Conservation (phyloP, 2,888 invertebrate genomes). For the Acrobasis repandana region DNA sequence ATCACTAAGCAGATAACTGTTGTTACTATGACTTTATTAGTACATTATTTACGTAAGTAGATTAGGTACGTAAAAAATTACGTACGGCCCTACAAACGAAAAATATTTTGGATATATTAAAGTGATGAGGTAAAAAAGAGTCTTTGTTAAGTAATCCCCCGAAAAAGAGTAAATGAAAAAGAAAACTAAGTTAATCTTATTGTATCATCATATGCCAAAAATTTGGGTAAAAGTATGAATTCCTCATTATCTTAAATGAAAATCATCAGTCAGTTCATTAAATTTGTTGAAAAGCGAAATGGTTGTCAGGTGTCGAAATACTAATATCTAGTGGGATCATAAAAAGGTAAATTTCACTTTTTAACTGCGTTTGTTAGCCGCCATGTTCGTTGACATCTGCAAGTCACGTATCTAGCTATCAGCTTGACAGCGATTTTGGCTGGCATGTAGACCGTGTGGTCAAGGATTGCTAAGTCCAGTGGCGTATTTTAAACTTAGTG, state of each 20-base stretch:
- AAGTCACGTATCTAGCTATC: conserved; percentile 37
- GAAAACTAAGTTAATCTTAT: too few relatives aligned
- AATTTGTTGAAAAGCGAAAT: conserved; percentile 42
- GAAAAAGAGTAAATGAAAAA: too few relatives aligned
- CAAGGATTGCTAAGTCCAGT: conserved; percentile 47
- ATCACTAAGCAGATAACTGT: too few relatives aligned
- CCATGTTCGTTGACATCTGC: conserved; percentile 30
- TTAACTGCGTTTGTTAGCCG: conserved; percentile 25
- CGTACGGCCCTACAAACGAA: too few relatives aligned
- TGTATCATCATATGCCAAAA: neutral
- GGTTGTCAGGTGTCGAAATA: conserved; percentile 34
- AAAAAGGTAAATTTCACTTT: conserved; percentile 40
- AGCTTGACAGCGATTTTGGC: conserved; percentile 39
- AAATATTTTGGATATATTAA: too few relatives aligned
- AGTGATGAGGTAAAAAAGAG: too few relatives aligned
- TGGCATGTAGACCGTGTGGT: conserved; percentile 43
- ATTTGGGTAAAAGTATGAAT: neutral
- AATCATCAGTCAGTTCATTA: conserved; percentile 31
- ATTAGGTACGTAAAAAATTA: too few relatives aligned
- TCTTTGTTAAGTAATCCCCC: too few relatives aligned
- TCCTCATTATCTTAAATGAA: neutral
- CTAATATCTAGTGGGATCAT: conserved; percentile 28
- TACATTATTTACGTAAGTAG: too few relatives aligned
- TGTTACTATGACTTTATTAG: too few relatives aligned
- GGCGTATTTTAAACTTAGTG: neutral